phyloP scores from a whole-genome alignment of 2,888 invertebrate genomes.

The Chymomyza procnemis region DNA sequence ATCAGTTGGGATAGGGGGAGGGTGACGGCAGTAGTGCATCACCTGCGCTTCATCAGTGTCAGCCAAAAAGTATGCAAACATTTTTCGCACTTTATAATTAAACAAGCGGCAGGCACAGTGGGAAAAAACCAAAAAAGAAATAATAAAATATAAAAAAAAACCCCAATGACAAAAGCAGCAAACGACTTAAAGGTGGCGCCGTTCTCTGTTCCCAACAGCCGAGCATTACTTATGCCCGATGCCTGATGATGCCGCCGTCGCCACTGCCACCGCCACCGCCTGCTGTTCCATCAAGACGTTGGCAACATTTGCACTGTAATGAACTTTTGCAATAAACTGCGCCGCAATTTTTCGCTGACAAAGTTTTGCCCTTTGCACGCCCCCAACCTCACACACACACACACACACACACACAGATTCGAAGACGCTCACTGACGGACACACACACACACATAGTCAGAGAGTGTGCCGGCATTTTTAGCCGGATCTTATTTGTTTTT shows the following conservation, averaged over 20 bases:
- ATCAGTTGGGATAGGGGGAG: constrained; percentile 11
- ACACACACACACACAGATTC: not conserved
- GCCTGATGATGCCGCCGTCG: not conserved
- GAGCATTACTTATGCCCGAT: not conserved
- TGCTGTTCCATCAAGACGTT: constrained; percentile 29
- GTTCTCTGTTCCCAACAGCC: not conserved
- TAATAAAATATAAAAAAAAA: not conserved
- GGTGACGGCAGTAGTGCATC: constrained; percentile 22
- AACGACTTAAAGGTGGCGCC: constrained; percentile 37
- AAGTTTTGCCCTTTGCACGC: constrained; percentile 47
- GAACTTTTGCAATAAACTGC: constrained; percentile 72
- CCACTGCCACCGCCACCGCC: not conserved
- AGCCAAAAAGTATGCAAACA: constrained; percentile 68
- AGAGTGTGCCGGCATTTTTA: constrained; percentile 15
- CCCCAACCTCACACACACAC: not conserved
- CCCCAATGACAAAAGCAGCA: constrained; percentile 40
- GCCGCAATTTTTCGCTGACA: constrained; percentile 72
- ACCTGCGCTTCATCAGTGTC: constrained; percentile 69
- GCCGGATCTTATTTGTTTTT: constrained; percentile 61
- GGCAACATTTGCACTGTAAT: constrained; percentile 71
- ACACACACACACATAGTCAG: constrained; percentile 1
- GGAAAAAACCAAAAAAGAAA: constrained; percentile 31
- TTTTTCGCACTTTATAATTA: constrained; percentile 73
- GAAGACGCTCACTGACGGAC: not conserved
- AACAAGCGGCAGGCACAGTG: constrained; percentile 52